These are phyloP conservation scores for Acyrthosiphon pisum DNA, from an alignment of 1,140 invertebrate species.

Conservation along the genomic window DNA sequence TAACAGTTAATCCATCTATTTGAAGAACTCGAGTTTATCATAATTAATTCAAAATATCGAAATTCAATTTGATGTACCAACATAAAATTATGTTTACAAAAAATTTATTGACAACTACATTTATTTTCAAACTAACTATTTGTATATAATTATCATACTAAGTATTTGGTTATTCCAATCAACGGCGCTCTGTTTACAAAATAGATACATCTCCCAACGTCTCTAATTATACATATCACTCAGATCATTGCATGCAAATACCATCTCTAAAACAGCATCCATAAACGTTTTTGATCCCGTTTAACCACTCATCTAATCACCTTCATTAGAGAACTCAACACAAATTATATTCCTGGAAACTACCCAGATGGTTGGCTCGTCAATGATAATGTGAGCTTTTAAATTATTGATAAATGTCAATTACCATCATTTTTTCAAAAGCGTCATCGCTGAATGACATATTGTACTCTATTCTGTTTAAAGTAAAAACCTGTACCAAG, in stretches of 20 bases:
- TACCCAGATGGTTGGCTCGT: not conserved
- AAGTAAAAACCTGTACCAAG: not conserved
- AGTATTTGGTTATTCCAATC: not conserved
- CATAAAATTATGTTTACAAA: not conserved
- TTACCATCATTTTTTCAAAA: not conserved
- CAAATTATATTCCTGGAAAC: not conserved
- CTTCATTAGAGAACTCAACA: too few relatives aligned
- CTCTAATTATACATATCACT: not conserved
- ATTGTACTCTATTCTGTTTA: not conserved
- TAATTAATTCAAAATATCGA: constrained; percentile 10
- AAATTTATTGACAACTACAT: not conserved
- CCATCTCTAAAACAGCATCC: not conserved
- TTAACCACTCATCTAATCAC: too few relatives aligned
- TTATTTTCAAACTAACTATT: not conserved
- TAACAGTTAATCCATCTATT: not conserved
- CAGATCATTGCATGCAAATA: not conserved
- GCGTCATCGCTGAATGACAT: not conserved
- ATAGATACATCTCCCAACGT: not conserved
- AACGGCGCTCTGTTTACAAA: not conserved
- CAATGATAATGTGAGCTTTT: not conserved
- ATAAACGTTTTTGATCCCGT: too few relatives aligned
- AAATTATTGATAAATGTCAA: not conserved
- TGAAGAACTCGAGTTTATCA: not conserved
- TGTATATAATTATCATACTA: not conserved
- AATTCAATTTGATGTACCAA: not conserved